These are phyloP conservation scores for Pterostichus niger DNA, from an alignment of 2,888 invertebrate genomes.

Conservation along the genomic window DNA sequence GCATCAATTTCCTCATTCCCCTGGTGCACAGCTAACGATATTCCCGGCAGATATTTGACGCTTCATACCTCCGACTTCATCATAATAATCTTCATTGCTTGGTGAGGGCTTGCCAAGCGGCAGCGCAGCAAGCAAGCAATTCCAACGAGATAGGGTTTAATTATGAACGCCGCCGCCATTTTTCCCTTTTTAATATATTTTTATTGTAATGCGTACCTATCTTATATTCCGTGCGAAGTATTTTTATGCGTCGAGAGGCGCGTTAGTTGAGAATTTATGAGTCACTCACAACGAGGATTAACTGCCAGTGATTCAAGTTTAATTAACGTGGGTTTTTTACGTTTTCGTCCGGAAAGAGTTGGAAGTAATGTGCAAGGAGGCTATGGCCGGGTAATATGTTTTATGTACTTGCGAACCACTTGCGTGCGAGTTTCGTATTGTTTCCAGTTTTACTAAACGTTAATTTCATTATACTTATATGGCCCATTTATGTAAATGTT, in stretches of 20 bases:
- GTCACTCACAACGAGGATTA: conserved; percentile 61
- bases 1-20: conserved; percentile 37
- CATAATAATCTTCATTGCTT: conserved; percentile 23
- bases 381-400: conserved; percentile 35
- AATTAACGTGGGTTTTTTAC: conserved; percentile 67
- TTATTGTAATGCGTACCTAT: conserved; percentile 61
- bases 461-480: conserved; percentile 28
- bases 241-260: conserved; percentile 58
- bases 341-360: conserved; percentile 50
- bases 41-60: conserved; percentile 40
- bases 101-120: not conserved
- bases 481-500: conserved; percentile 13
- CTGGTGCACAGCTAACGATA: conserved; percentile 32
- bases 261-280: conserved; percentile 58
- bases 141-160: conserved; percentile 54
- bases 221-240: conserved; percentile 59
- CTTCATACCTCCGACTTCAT: conserved; percentile 22
- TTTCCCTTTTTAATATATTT: conserved; percentile 66
- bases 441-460: conserved; percentile 17
- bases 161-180: conserved; percentile 42
- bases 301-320: conserved; percentile 68
- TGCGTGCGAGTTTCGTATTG: conserved; percentile 21
- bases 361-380: conserved; percentile 27
- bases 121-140: conserved; percentile 2
- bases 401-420: conserved; percentile 32